These are phyloP conservation scores for Caradrina clavipalpis DNA, from an alignment of 2,888 invertebrate genomes.

Conservation along the genomic window DNA sequence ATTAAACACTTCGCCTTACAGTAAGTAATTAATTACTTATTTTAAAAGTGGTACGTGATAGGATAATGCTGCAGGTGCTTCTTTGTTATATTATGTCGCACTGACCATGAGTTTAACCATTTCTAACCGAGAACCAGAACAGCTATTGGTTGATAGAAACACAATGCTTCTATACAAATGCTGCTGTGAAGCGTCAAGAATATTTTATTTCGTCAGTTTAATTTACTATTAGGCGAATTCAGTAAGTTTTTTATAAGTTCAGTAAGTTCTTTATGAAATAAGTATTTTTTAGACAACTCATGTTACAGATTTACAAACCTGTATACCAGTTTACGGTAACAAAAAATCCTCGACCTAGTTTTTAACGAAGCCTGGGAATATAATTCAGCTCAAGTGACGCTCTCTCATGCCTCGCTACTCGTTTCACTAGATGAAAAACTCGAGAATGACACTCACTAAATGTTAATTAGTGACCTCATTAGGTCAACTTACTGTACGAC, in stretches of 20 bases:
- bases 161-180: too few relatives aligned
- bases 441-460: slow-evolving; percentile 61
- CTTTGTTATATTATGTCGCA: slow-evolving; percentile 8
- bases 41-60: background rate
- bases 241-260: too few relatives aligned
- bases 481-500: slow-evolving; percentile 50
- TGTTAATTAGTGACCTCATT: slow-evolving; percentile 74
- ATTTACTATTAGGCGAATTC: too few relatives aligned
- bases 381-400: slow-evolving; percentile 70
- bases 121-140: slow-evolving; percentile 29
- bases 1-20: background rate
- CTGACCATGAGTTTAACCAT: slow-evolving; percentile 5
- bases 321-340: slow-evolving; percentile 67
- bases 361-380: slow-evolving; percentile 76
- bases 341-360: slow-evolving; percentile 83
- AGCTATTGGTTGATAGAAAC: too few relatives aligned
- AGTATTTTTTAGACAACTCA: background rate
- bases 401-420: slow-evolving; percentile 59
- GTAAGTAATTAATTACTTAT: too few relatives aligned
- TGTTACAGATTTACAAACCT: slow-evolving; percentile 51
- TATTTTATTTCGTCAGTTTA: too few relatives aligned
- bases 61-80: slow-evolving; percentile 2
- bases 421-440: slow-evolving; percentile 62
- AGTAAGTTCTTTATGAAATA: too few relatives aligned
- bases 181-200: background rate